Evolutionary conservation across 2,113 vertebrate genomes (phyloP), one percentile per base, ranked within the genome.

Genomic region (Pelvicachromis taeniatus): DNA sequence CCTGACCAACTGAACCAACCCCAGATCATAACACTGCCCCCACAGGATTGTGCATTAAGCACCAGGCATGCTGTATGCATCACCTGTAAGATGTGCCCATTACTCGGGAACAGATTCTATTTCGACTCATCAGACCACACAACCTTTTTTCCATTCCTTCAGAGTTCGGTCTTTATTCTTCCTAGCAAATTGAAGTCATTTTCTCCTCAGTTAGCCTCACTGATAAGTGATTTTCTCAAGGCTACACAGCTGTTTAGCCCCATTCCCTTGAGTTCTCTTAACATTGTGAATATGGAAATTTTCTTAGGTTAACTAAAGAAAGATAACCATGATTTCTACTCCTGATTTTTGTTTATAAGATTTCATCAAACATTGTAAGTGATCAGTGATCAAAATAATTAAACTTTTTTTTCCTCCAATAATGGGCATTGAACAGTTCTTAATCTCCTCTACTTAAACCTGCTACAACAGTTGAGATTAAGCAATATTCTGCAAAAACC

Each of bases 181-280:
- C n/a, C n/a, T 21, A 40, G 35, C 35, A 68, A 40, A 4, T 40
- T 38, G 10, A 40, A 68, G 0, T 40, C 38, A 23, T 68, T 40
- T 40, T 68, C 19, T 40, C 40, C 21, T n/a, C 61, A 5, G 11
- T 68, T 68, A 68, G 35, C 35, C 61, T 68, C 35, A 5, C n/a
- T 4, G 2, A 3, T 65, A 65, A 65, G 61, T 40, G 63, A 21
- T 68, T 40, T 42, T 68, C 2, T 42, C 42, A 68, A 68, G 12
- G n/a, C n/a, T 6, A 42, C 35, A 42, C n/a, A 68, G 35, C 63
- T 68, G 1, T 68, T 42, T 42, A 0, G 0, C 2, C n/a, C 35
- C 35, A 68, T n/a, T 68, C n/a, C 35, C 63, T 68, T 68, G 63
- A 68, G 12, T 68, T 42, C 7, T 68, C 63, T 68, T 68, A 14